Evolutionary conservation across 2,888 invertebrate species (phyloP).

Genomic region (Eudemis profundana): DNA sequence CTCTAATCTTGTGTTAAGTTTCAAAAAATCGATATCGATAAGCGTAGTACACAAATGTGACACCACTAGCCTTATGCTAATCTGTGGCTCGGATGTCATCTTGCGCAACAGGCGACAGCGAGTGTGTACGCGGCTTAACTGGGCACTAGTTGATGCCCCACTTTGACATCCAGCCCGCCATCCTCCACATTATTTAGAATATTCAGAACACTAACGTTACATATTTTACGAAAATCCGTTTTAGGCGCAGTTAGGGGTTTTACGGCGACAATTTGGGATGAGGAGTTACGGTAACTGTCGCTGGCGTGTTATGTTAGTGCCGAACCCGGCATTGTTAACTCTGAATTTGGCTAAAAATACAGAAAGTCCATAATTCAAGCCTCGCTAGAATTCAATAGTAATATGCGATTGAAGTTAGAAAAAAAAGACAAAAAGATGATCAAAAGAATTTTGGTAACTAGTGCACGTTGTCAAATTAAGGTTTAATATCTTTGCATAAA

Average conservation of each 20-base stretch:
- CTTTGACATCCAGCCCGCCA: conserved; percentile 57
- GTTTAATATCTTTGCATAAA: no score
- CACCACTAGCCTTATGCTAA: conserved; percentile 78
- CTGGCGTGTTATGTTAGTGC: not conserved
- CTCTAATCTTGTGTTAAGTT: no score
- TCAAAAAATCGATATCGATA: conserved; percentile 19
- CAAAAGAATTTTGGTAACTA: no score
- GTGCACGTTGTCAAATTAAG: no score
- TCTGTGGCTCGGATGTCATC: conserved; percentile 80
- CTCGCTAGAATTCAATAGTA: no score
- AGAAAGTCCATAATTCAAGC: no score
- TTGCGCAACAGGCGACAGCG: conserved; percentile 80
- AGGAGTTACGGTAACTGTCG: not conserved
- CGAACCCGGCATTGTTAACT: no score
- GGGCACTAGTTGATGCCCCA: conserved; percentile 64
- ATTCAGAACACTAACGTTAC: conserved; percentile 54
- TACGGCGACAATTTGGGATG: not conserved
- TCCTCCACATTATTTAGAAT: conserved; percentile 54
- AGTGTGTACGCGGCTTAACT: conserved; percentile 74
- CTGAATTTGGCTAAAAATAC: no score
- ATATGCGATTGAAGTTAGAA: no score
- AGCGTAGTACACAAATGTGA: conserved; percentile 10
- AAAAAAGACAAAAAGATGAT: no score
- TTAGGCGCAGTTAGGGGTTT: conserved; percentile 19
- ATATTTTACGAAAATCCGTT: conserved; percentile 50